These are phyloP conservation scores for Sphenopsis melanotis DNA, from an alignment of 2,797 vertebrate genomes.

Conservation along the genomic window DNA sequence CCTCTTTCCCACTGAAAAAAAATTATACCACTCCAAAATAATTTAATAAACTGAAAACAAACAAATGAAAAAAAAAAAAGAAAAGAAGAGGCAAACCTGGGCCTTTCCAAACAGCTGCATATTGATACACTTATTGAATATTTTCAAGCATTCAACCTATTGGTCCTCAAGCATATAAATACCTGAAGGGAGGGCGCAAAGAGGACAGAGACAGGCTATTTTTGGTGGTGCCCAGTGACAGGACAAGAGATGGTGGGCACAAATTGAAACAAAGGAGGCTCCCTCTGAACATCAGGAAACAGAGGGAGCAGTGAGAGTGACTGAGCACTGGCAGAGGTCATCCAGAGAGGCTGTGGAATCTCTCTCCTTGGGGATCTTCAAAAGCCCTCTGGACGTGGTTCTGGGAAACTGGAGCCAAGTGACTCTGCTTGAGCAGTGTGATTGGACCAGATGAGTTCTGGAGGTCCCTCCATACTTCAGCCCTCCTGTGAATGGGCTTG, in stretches of 20 bases:
- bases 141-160: not conserved
- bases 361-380: not conserved
- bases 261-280: not conserved
- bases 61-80: fast-evolving
- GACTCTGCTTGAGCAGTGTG: not conserved
- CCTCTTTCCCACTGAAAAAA: not conserved
- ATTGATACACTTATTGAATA: not conserved
- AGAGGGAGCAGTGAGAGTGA: not conserved
- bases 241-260: not conserved
- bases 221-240: not conserved
- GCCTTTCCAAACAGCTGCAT: not conserved
- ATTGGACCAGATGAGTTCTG: not conserved
- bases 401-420: not conserved
- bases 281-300: not conserved
- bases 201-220: not conserved
- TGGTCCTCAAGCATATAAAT: not conserved
- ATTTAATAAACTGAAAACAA: not conserved
- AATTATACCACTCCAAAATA: not conserved
- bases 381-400: fast-evolving
- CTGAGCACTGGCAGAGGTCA: fast-evolving
- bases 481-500: not conserved
- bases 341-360: not conserved
- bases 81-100: not conserved
- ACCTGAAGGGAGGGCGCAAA: not conserved
- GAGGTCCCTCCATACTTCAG: not conserved